Evolutionary conservation across 2,888 invertebrate species (phyloP).

Genomic region (Julus scandinavius): DNA sequence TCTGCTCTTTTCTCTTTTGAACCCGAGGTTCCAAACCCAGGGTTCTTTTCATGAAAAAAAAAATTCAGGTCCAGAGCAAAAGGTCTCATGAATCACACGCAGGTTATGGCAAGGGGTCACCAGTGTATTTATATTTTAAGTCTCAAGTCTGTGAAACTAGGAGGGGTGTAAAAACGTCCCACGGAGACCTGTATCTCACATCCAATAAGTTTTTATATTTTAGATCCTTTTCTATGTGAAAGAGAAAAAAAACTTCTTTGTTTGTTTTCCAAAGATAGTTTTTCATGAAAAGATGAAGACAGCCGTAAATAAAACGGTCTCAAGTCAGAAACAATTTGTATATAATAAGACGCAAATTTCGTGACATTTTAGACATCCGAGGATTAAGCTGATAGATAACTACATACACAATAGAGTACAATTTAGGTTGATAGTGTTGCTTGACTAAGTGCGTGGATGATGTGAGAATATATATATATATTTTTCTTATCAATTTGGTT

Average conservation of each 20-base stretch:
- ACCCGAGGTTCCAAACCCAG: neutral
- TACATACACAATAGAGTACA: neutral
- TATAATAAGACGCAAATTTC: neutral
- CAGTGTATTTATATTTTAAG: neutral
- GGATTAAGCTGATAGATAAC: neutral
- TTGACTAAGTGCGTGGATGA: neutral
- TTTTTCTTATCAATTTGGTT: too few species aligned
- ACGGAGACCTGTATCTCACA: neutral
- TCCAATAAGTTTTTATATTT: neutral
- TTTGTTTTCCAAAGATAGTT: neutral
- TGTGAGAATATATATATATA: neutral
- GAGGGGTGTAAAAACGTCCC: constrained; percentile 26
- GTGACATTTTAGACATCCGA: neutral
- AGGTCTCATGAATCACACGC: constrained; percentile 34
- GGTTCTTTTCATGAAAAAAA: neutral
- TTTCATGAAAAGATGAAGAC: neutral
- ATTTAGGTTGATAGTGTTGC: neutral
- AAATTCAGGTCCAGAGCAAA: constrained; percentile 5
- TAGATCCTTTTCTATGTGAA: neutral
- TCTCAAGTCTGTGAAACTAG: neutral
- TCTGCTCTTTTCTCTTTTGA: neutral
- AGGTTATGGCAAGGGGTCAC: constrained; percentile 17
- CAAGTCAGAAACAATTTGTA: neutral
- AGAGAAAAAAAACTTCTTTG: neutral
- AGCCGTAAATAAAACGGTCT: constrained; percentile 1